phyloP scores from a whole-genome alignment of 2,888 invertebrate species.

The Sesia bembeciformis region DNA sequence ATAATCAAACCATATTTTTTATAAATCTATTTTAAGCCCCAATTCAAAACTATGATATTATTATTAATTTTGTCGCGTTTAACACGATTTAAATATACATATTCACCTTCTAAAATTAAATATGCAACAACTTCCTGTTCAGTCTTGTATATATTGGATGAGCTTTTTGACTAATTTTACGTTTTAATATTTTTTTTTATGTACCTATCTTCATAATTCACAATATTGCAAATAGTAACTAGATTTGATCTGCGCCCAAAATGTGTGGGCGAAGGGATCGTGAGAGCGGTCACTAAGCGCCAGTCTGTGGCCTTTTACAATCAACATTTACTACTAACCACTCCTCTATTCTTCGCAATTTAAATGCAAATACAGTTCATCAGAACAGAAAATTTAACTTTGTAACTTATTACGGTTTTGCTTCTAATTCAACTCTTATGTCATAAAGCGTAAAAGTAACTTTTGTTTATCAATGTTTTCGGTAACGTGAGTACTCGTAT shows the following conservation, averaged over 20 bases:
- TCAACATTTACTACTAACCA: conserved; percentile 2
- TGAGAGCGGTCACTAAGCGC: conserved; percentile 37
- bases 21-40: no score
- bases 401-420: conserved; percentile 16
- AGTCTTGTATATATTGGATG: no score
- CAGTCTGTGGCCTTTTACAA: conserved; percentile 17
- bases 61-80: no score
- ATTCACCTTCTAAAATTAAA: no score
- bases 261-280: conserved; percentile 39
- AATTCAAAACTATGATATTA: no score
- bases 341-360: background rate
- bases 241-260: conserved; percentile 17
- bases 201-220: no score
- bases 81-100: no score
- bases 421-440: background rate
- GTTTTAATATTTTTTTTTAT: no score
- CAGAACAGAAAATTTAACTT: conserved; percentile 8
- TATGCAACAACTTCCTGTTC: no score
- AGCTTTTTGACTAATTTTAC: no score
- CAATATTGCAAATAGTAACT: conserved; percentile 14
- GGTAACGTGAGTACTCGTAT: background rate
- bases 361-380: conserved; percentile 11
- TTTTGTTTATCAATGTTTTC: background rate
- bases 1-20: no score
- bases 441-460: background rate